Base-by-base conservation (phyloP, 2,797 vertebrate genomes). In the Phrynocephalus guinanensis region DNA sequence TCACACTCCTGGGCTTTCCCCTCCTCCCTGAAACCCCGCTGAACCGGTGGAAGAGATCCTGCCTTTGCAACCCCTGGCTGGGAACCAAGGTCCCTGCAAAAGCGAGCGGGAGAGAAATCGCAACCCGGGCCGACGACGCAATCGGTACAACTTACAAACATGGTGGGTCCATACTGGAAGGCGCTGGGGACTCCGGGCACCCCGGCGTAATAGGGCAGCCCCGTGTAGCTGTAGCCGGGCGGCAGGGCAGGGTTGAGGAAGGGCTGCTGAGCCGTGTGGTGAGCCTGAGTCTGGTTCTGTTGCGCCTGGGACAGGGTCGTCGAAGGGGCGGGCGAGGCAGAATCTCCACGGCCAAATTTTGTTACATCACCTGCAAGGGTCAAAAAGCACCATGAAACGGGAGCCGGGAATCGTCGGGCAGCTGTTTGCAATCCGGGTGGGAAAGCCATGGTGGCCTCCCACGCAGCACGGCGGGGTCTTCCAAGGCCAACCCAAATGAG, bases 191-290 rank as follows among this genome's bases (percentile, higher is more conserved):
- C 97, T 0, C 98, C 98, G 0, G 98, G 97, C 93, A 98, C 88
- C 5, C 98, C 98, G 0, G 98, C 96, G 1, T 99, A 99, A 90
- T 99, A 99, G 88, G 98, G 98, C 91, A 99, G 95, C 83, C 99
- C 98, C 0, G 98, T 98, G 96, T 99, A 99, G 96, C 98, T 98
- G 96, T 99, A 99, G 86, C 98, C 98, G 0, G 98, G 98, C 2
- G 98, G 98, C 92, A 99, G 96, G 1, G 98, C 96, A 0, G 99
- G 98, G 91, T 98, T 99, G 92, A 99, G 97, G 95, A 99, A 99
- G 92, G 98, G 97, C 96, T 99, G 98, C 95, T 99, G 99, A 89
- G 97, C 97, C 1, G 97, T 97, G 92, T 99, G 98, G 93, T 99
- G 98, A 84, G 97, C 97, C 96, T 98, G 98, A 11, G 98, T 97